phyloP scores from a whole-genome alignment of 1,140 invertebrate species.

The Rhagoletis pomonella region DNA sequence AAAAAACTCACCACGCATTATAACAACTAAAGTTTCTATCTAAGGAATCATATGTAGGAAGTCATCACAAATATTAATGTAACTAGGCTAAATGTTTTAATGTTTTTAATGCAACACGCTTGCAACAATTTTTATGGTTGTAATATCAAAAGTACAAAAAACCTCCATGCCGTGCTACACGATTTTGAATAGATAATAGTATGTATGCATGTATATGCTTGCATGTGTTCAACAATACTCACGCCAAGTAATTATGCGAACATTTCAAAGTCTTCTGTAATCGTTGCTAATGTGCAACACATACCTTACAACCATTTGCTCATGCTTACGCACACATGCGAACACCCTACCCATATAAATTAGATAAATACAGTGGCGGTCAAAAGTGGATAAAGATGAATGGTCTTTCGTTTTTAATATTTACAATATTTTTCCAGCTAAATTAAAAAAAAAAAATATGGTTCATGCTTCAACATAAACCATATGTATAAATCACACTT shows the following conservation, averaged over 20 bases:
- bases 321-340: background rate
- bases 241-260: slow-evolving; percentile 28
- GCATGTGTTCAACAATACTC: background rate
- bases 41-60: slow-evolving; percentile 6
- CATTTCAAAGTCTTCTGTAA: slow-evolving; percentile 43
- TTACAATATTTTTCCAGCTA: too few relatives aligned
- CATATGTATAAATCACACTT: too few relatives aligned
- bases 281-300: slow-evolving; percentile 17
- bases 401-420: too few relatives aligned
- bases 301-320: background rate
- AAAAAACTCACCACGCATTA: background rate
- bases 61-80: slow-evolving; percentile 18
- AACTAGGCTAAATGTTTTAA: slow-evolving; percentile 29
- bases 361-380: too few relatives aligned
- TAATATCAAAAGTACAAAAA: background rate
- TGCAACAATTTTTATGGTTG: slow-evolving; percentile 32
- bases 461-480: too few relatives aligned
- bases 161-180: background rate
- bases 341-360: background rate
- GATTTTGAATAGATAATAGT: background rate
- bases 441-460: too few relatives aligned
- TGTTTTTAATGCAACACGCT: background rate
- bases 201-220: too few relatives aligned
- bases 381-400: too few relatives aligned
- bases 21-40: background rate